phyloP scores from a whole-genome alignment of 1,140 invertebrate genomes.

The Mya arenaria region DNA sequence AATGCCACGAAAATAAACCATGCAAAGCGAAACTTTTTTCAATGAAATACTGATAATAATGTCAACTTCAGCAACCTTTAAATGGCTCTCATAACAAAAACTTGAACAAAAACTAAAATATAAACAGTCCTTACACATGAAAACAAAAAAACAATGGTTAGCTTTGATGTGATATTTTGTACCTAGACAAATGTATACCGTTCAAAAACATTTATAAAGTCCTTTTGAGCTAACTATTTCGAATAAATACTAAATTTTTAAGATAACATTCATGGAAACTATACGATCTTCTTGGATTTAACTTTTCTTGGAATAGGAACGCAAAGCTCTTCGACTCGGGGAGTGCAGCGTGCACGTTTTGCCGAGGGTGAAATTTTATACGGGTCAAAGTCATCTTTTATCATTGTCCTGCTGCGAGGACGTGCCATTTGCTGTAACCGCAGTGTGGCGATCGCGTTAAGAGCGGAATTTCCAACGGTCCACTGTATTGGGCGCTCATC shows the following conservation, averaged over 20 bases:
- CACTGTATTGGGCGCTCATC: slow-evolving; percentile 70
- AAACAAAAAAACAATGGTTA: too few species aligned
- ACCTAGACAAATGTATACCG: too few species aligned
- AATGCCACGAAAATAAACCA: too few species aligned
- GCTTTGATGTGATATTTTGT: too few species aligned
- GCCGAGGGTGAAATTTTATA: slow-evolving; percentile 70
- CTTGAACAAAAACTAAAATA: too few species aligned
- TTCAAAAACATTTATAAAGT: not conserved
- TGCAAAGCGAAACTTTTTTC: too few species aligned
- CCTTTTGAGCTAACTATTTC: not conserved
- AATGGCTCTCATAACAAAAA: too few species aligned
- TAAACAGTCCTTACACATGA: too few species aligned
- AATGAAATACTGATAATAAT: too few species aligned
- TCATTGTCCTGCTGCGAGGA: slow-evolving; percentile 71
- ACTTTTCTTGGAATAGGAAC: slow-evolving; percentile 73
- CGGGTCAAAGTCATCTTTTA: slow-evolving; percentile 76
- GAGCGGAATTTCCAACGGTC: slow-evolving; percentile 63
- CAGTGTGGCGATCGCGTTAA: slow-evolving; percentile 71
- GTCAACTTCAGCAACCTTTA: too few species aligned
- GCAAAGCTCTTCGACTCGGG: slow-evolving; percentile 71
- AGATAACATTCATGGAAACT: too few species aligned
- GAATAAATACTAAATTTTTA: too few species aligned
- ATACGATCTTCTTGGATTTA: slow-evolving; percentile 65
- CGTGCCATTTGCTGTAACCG: slow-evolving; percentile 73
- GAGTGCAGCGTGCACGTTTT: slow-evolving; percentile 65